Percentiles rank a stretch among this genome's conserved stretches.
These are phyloP conservation scores for Carassius gibelio DNA, from an alignment of 2,113 vertebrate genomes.

Conservation along the genomic window DNA sequence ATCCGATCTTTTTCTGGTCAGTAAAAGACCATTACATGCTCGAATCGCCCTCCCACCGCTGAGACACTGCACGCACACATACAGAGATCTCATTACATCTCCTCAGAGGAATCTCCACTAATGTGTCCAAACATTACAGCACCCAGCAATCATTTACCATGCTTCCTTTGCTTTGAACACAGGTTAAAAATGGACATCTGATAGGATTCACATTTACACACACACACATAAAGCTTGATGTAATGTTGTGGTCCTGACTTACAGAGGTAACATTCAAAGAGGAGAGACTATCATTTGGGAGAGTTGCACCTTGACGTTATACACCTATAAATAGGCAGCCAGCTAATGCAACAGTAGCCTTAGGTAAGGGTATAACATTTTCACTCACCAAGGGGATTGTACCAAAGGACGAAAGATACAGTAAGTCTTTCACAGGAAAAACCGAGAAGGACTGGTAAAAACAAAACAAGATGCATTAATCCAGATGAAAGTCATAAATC, in stretches of 20 bases:
- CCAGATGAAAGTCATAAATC: neutral
- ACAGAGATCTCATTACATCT: too few relatives aligned
- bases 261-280: slow-evolving; percentile 18
- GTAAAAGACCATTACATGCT: too few relatives aligned
- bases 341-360: slow-evolving; percentile 36
- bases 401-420: slow-evolving; percentile 1
- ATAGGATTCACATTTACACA: neutral
- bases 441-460: neutral
- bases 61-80: too few relatives aligned
- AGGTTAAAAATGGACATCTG: slow-evolving; percentile 56
- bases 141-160: slow-evolving; percentile 32
- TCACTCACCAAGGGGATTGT: slow-evolving; percentile 29
- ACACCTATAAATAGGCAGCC: slow-evolving; percentile 52
- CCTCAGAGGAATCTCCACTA: too few relatives aligned
- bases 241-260: slow-evolving; percentile 14
- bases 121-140: slow-evolving; percentile 55
- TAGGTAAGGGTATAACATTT: slow-evolving; percentile 26
- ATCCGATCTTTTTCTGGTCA: too few relatives aligned
- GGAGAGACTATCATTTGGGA: slow-evolving; percentile 30
- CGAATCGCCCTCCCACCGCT: too few relatives aligned
- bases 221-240: neutral
- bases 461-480: neutral
- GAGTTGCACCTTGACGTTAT: slow-evolving; percentile 12
- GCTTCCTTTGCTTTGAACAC: slow-evolving; percentile 54
- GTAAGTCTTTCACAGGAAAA: slow-evolving; percentile 45